These are phyloP conservation scores for Limnephilus marmoratus DNA, from an alignment of 2,888 invertebrate species.

Conservation along the genomic window DNA sequence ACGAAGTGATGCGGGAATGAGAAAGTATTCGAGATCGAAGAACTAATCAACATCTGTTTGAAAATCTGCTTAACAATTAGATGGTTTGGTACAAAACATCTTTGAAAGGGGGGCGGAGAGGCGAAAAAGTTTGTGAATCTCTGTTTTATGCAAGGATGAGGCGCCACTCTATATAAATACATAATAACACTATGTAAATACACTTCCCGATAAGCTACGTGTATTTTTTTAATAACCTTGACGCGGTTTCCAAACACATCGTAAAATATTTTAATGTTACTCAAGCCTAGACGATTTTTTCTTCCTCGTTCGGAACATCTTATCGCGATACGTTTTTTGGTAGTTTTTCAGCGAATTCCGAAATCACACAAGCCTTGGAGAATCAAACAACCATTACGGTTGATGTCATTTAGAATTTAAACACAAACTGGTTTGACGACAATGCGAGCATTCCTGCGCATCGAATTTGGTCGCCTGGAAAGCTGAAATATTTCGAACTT, in stretches of 20 bases:
- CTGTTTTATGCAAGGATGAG: background rate
- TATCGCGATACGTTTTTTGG: background rate
- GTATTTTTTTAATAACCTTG: background rate
- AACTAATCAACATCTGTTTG: no score
- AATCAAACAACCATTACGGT: background rate
- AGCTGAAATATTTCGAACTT: background rate
- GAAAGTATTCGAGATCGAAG: no score
- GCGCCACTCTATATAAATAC: background rate
- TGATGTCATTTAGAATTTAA: background rate
- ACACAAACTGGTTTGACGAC: background rate
- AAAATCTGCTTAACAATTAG: no score
- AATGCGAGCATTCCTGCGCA: background rate
- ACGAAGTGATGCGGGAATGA: no score
- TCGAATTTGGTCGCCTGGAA: background rate
- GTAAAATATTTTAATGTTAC: background rate
- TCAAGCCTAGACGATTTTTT: background rate
- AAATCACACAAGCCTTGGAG: background rate
- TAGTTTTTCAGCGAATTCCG: background rate
- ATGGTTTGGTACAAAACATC: no score
- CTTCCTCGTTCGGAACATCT: background rate
- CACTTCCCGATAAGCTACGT: background rate
- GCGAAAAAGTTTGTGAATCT: background rate
- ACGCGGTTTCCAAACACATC: background rate
- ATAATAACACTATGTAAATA: background rate
- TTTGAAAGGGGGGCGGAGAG: background rate